These are phyloP conservation scores for Porites lobata DNA, from an alignment of 92 coral and sea anemone genomes.

Conservation along the genomic window DNA sequence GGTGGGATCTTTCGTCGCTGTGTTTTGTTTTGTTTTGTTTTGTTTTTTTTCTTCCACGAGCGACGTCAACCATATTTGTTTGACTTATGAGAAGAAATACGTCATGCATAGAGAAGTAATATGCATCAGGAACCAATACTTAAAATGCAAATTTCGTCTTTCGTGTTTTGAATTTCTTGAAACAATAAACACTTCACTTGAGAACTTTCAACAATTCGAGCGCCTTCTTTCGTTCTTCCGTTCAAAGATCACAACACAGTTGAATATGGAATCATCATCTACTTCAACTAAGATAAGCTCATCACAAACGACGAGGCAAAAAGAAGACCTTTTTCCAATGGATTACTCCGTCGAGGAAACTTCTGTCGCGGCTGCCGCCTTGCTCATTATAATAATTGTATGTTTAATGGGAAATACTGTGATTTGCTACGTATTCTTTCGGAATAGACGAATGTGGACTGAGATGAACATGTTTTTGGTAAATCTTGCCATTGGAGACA, in stretches of 20 bases:
- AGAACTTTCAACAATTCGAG: neutral
- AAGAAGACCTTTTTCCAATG: conserved; percentile 16
- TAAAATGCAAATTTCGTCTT: conserved; percentile 31
- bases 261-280: neutral
- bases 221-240: neutral
- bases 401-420: conserved; percentile 75
- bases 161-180: conserved; percentile 21
- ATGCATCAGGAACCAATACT: neutral
- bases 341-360: conserved; percentile 71
- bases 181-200: conserved; percentile 7
- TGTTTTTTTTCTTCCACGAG: neutral
- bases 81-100: neutral
- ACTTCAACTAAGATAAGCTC: neutral
- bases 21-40: too few species aligned
- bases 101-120: neutral
- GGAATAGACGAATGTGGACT: conserved; percentile 87
- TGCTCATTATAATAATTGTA: conserved; percentile 63
- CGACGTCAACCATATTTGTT: neutral
- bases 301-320: neutral
- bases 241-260: neutral
- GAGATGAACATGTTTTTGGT: conserved; percentile 86
- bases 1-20: neutral
- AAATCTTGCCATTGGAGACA: conserved; percentile 83
- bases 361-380: conserved; percentile 61
- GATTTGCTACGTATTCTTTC: conserved; percentile 72